A percentile compares a stretch with the other conserved stretches of the same genome.
Conservation (phyloP, 2,888 invertebrate genomes). For the Lasioglossum figueresi region DNA sequence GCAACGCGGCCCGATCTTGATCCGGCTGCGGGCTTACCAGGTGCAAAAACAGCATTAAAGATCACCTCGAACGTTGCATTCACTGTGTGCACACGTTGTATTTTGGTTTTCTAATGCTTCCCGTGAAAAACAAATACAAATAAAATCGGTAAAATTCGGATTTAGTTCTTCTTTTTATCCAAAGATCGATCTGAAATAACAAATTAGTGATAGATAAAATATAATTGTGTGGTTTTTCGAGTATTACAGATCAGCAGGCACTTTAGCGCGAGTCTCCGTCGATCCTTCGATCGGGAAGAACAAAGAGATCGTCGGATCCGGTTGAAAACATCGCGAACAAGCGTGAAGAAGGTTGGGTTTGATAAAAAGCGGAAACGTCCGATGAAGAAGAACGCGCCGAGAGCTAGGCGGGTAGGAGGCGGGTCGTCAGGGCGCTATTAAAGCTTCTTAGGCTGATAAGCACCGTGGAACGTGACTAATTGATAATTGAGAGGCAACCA, state of each 20-base stretch:
- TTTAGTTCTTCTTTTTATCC: background rate
- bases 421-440: slow-evolving; percentile 42
- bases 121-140: background rate
- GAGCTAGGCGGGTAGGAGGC: slow-evolving; percentile 10
- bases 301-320: slow-evolving; percentile 37
- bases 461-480: slow-evolving; percentile 71
- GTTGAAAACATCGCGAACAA: slow-evolving; percentile 52
- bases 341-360: slow-evolving; percentile 30
- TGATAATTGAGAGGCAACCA: slow-evolving; percentile 69
- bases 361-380: slow-evolving; percentile 23
- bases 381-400: slow-evolving; percentile 8
- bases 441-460: slow-evolving; percentile 65
- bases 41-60: slow-evolving; percentile 44
- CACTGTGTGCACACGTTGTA: background rate
- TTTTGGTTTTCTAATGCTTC: background rate
- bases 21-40: slow-evolving; percentile 28
- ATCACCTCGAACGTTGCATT: background rate
- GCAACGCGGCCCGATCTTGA: slow-evolving; percentile 51
- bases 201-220: background rate
- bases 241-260: background rate
- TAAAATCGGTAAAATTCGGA: background rate
- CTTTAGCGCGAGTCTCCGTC: background rate
- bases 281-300: background rate
- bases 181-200: no score
- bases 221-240: background rate